Base-by-base conservation (phyloP, 2,113 vertebrate genomes). In the Rhinolophus ferrumequinum region DNA sequence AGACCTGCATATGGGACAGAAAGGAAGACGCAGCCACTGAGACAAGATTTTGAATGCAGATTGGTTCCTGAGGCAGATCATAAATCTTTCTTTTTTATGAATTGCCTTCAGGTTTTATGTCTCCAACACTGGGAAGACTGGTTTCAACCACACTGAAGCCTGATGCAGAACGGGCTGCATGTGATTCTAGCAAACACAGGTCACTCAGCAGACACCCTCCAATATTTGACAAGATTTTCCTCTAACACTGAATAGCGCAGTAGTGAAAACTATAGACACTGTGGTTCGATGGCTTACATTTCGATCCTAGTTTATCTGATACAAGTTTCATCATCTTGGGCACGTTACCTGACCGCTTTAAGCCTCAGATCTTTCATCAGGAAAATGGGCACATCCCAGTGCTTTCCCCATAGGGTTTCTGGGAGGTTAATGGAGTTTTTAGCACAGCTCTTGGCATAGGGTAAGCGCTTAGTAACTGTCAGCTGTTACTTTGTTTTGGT, bases 151-250 rank as follows among this genome's bases (percentile, higher is more conserved):
- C 16, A 18, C 30, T 38, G 41, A 41, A n/a, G 8, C 47, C 58
- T 22, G 33, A 16, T 18, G 24, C 5, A 41, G 41, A 35, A 50
- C 8, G 35, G 38, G 4, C 41, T 35, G 14, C 19, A 0, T 14
- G 2, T 38, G 14, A 24, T 30, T 44, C 62, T 16, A 30, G n/a
- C 21, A 11, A 8, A 3, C 33, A 52, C 4, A 1, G 0, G 7
- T 30, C 7, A 4, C 19, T 38, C 15, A 33, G 54, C 44, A 69
- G 33, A n/a, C 21, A 8, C 13, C 13, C 8, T 50, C 15, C 30
- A 44, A 2, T 21, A 2, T 16, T 50, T 26, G 35, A 19, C 12
- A 38, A 3, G 24, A 2, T 70, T 44, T 28, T 19, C 54, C 44
- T 58, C 28, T 19, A 9, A 69, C 28, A 44, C 22, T 5, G 11